phyloP scores from a whole-genome alignment of 2,797 vertebrate species.

The Morelia viridis region DNA sequence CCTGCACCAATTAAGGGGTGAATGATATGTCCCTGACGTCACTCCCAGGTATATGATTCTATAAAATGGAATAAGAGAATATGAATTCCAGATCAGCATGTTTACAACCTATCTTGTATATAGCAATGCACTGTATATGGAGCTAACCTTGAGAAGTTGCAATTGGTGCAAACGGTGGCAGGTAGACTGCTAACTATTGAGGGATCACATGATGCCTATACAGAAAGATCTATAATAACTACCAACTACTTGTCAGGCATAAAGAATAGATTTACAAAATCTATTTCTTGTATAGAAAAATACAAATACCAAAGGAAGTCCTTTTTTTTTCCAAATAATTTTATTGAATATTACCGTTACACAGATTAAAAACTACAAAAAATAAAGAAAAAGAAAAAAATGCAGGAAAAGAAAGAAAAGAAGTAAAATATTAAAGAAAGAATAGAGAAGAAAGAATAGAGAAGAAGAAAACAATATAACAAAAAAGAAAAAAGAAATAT shows the following conservation, averaged over 20 bases:
- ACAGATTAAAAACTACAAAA: too few species aligned
- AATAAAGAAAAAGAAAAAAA: too few species aligned
- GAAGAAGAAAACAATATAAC: too few species aligned
- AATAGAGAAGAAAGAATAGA: too few species aligned
- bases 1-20: neutral
- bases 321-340: too few species aligned
- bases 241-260: neutral
- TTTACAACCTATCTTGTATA: neutral
- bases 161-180: neutral
- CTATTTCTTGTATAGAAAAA: too few species aligned
- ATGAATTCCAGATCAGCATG: neutral
- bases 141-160: neutral
- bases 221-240: neutral
- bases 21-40: neutral
- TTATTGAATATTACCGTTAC: too few species aligned
- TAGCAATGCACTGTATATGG: neutral
- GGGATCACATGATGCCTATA: neutral
- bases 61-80: neutral
- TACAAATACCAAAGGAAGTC: too few species aligned
- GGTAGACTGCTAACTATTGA: neutral
- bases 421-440: too few species aligned
- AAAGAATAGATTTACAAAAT: neutral
- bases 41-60: neutral
- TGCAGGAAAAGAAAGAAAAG: too few species aligned
- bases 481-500: too few species aligned